These are phyloP conservation scores for Centroberyx gerrardi DNA, from an alignment of 2,797 vertebrate species.

Conservation along the genomic window DNA sequence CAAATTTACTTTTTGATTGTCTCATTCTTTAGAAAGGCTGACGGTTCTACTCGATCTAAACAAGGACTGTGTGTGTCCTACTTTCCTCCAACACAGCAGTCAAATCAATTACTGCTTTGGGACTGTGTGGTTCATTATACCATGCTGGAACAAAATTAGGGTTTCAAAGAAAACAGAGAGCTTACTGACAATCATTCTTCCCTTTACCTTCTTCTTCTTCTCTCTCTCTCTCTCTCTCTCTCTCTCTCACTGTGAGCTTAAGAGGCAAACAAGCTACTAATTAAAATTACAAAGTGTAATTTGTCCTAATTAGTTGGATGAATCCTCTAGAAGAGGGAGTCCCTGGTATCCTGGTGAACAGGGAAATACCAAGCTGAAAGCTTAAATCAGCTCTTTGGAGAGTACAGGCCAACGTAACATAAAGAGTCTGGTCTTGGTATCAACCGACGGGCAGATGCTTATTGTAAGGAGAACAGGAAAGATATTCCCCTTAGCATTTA, in stretches of 20 bases:
- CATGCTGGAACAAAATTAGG: neutral
- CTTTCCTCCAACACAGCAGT: neutral
- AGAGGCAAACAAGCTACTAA: slow-evolving; percentile 1
- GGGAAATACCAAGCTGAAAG: neutral
- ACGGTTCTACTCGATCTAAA: neutral
- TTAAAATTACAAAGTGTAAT: slow-evolving; percentile 1
- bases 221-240: neutral
- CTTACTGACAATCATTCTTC: neutral
- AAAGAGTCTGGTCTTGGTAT: neutral
- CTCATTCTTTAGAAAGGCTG: slow-evolving; percentile 1
- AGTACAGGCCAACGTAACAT: neutral
- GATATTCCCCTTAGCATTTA: no score
- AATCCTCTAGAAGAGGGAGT: no score
- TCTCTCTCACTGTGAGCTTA: neutral
- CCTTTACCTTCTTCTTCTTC: neutral
- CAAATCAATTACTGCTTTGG: slow-evolving; percentile 2
- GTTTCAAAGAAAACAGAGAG: neutral
- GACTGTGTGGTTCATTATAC: neutral
- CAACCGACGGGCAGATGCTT: neutral
- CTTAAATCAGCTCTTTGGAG: neutral
- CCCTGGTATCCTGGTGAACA: neutral
- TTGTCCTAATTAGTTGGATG: no score
- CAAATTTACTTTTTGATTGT: slow-evolving; percentile 6
- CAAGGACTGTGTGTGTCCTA: neutral
- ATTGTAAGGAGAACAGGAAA: no score